Evolutionary conservation across 1,140 invertebrate genomes (phyloP), one percentile per base, ranked within the genome.

Genomic region (Drosophila seguyi): DNA sequence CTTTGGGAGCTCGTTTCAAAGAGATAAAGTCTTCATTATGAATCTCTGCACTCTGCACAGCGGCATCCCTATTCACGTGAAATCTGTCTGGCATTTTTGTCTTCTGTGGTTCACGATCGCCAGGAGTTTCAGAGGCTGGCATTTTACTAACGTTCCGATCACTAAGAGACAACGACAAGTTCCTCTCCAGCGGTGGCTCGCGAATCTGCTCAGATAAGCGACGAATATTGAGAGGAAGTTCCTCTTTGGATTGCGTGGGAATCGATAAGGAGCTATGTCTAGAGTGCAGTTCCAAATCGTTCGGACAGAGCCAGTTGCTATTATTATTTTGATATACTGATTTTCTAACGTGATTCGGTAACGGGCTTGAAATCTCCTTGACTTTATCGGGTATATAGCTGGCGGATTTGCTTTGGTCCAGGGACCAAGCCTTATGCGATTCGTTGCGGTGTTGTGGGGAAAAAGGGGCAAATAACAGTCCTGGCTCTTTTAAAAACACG

Each of bases 251-350:
- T n/a, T 81, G 76, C 7, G 79, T 53, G 8, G 91, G 86, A 47
- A 87, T 57, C 41, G 91, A 81, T 44, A 91, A 67, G 47, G 92
- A 91, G 69, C 91, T 92, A 31, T 92, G 91, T 42, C 91, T 79
- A 18, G 81, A 71, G 34, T 90, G 85, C 47, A 92, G 59, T 31
- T 56, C 42, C 34, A 47, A 44, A 42, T 59, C 69, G 18, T 50
- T 72, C 25, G 52, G 69, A 50, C 67, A 72, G 18, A 50, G 52
- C 38, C 72, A 50, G 18, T 71, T 71, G 25, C 66, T 41, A 42
- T 72, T 48, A n/a, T 50, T 72, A 39, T 72, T 72, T 38, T 72
- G 67, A 50, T 72, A 41, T 8, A 59, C 66, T 29, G 66, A 71
- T 41, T 59, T 72, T 42, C 71, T 59, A 62, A 52, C 44, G 18